Evolutionary conservation across 2,113 vertebrate genomes (phyloP), one percentile per base, ranked within the genome.

Genomic region (Pipra filicauda): DNA sequence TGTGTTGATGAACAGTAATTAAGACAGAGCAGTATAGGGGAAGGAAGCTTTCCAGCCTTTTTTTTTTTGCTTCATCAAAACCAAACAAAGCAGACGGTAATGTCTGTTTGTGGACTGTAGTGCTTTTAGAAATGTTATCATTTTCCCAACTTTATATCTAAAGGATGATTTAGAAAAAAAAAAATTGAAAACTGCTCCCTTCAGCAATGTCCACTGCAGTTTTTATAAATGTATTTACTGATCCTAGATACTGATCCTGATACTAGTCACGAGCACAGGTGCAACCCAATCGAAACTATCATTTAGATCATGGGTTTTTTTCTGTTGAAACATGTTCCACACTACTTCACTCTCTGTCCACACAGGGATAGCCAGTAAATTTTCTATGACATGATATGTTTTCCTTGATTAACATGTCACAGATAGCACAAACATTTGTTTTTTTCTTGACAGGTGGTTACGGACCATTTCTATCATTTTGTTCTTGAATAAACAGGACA

Each of bases 401-500:
- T 85, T 27, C 55, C 62, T 79, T 74, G 39, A 21, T 49, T 16
- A 65, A 41, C 2, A 2, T 35, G 66, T 79, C 69, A 39, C 75
- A 96, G 70, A 46, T 66, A 59, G 69, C 70, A 54, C 23, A 46
- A 49, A 52, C 28, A 3, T 92, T 52, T 82, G 65, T 39, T 91
- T 62, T 96, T 75, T 89, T 95, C 86, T 97, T 96, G 62, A 93
- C 96, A 99, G 99, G 98, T 99, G 99, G 99, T 98, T 99, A 98
- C 98, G 99, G 97, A 99, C 99, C 95, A 99, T 99, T 98, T 99
- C 99, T 59, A 99, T 99, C 97, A 99, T 99, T 97, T 98, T 99
- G 96, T 99, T 99, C 98, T 98, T 99, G 95, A 99, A 99, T 98
- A 99, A 99, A 97, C 99, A 99, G 97, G 99, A 99, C 97, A 99